Base-by-base conservation (phyloP, 2,888 invertebrate genomes). In the Oasisia sp. region DNA sequence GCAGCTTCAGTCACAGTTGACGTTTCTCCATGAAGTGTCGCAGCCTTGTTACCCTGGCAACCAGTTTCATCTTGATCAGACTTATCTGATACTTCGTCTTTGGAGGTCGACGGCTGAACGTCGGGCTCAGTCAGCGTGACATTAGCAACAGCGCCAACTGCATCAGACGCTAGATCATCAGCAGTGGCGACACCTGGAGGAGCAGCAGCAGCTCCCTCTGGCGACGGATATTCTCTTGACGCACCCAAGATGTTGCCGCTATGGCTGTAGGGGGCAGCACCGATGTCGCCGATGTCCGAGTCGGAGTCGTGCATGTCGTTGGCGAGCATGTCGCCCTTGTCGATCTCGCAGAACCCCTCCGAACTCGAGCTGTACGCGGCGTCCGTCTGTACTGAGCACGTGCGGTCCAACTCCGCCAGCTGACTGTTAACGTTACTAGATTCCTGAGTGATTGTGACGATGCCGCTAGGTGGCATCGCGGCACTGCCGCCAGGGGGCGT, bases 341-440 rank as follows among this genome's bases (percentile, higher is more conserved):
- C 95, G 14, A 98, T 98, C 96, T 99, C 99, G 96, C 99, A 99
- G 96, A 99, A 99, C 91, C 99, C 99, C 97, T 99, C 99, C 94
- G 99, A 99, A 94, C 99, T 99, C 19, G 99, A 99, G 92, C 98
- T 99, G 93, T 98, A 97, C 96, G 98, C 98, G 0, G 74, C 92
- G 92, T 92, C 11, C 44, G 90, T 74, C 74, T 74, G 74, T 27
- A 74, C n/a, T 91, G 91, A 12, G 89, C 91, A 44, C 89, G 91
- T 32, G 92, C 92, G 14, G 92, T 90, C 74, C 91, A 74, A 74
- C n/a, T 74, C 74, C 74, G 74, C 74, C 74, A 74, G 74, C 74
- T 74, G 19, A 27, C 74, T 74, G n/a, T 27, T 74, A 19, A 74
- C 74, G 7, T 74, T 74, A 74, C 27, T 74, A 27, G 74, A 27